Evolutionary conservation across 2,113 vertebrate species (phyloP).

Genomic region (Leptodactylus fuscus): DNA sequence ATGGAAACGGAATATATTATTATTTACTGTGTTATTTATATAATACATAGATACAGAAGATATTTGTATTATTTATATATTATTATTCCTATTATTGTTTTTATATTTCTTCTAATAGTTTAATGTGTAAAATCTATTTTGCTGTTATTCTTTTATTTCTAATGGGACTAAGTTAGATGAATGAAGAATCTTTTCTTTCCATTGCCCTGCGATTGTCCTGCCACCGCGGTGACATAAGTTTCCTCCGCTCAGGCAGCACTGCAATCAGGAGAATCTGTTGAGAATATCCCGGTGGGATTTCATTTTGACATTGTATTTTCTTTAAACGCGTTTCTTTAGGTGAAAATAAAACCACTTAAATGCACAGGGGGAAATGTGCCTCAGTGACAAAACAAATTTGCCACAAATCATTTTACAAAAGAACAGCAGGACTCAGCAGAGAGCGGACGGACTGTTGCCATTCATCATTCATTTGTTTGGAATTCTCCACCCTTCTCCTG

Average conservation of each 20-base stretch:
- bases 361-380: conserved; percentile 78
- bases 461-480: conserved; percentile 83
- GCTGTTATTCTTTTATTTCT: background rate
- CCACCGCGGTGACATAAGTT: background rate
- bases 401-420: conserved; percentile 99
- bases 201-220: background rate
- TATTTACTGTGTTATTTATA: too few relatives aligned
- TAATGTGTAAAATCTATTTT: background rate
- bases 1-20: too few relatives aligned
- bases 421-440: conserved; percentile 88
- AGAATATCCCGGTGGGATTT: conserved; percentile 36
- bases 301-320: conserved; percentile 51
- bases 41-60: too few relatives aligned
- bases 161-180: background rate
- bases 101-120: too few relatives aligned
- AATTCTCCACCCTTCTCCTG: conserved; percentile 80
- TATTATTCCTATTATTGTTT: too few relatives aligned
- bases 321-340: conserved; percentile 62
- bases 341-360: conserved; percentile 76
- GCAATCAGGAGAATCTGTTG: background rate
- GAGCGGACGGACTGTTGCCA: conserved; percentile 81
- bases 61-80: too few relatives aligned
- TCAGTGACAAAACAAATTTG: conserved; percentile 99
- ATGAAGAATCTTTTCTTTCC: background rate
- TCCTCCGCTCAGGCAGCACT: background rate